A percentile compares a stretch with the other conserved stretches of the same genome.
Evolutionary conservation across 1,140 invertebrate species (phyloP).

Genomic region (Acromyrmex echinatior): DNA sequence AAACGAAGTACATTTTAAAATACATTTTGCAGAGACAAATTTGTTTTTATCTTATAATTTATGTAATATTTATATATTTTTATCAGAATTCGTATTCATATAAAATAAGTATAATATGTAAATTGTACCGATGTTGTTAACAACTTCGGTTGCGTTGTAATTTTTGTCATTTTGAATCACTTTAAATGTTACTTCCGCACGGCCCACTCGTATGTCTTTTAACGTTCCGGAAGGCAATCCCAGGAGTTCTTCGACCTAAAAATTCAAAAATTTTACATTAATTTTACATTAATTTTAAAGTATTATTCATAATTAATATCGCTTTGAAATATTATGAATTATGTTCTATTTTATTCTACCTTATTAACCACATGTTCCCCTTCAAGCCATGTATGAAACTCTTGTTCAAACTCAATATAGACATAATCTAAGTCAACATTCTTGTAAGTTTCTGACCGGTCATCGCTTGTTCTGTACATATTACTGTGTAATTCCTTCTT

Average conservation of each 20-base stretch:
- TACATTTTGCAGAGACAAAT: constrained; percentile 13
- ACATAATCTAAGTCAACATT: constrained; percentile 90
- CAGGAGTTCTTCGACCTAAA: constrained; percentile 88
- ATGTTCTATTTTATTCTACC: constrained; percentile 61
- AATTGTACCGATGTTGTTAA: constrained; percentile 89
- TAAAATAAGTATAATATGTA: constrained; percentile 6
- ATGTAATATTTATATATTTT: not conserved
- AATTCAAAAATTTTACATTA: constrained; percentile 10
- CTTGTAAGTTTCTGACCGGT: constrained; percentile 84
- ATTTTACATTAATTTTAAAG: not conserved
- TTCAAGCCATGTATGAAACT: constrained; percentile 80
- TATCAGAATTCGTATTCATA: not conserved
- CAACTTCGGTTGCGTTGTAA: constrained; percentile 91
- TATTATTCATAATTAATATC: not conserved
- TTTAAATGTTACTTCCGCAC: constrained; percentile 94
- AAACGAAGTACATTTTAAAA: constrained; percentile 77
- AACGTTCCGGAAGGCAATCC: constrained; percentile 88
- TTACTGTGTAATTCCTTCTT: constrained; percentile 85
- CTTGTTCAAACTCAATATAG: constrained; percentile 90
- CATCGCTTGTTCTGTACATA: constrained; percentile 75
- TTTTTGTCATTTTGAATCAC: constrained; percentile 90
- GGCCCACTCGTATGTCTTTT: constrained; percentile 89
- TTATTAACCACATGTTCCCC: constrained; percentile 80
- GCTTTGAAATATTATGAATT: not conserved
- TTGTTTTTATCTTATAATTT: not conserved